These are phyloP conservation scores for Sebastes miniatus DNA, from an alignment of 2,797 vertebrate species.

Conservation along the genomic window DNA sequence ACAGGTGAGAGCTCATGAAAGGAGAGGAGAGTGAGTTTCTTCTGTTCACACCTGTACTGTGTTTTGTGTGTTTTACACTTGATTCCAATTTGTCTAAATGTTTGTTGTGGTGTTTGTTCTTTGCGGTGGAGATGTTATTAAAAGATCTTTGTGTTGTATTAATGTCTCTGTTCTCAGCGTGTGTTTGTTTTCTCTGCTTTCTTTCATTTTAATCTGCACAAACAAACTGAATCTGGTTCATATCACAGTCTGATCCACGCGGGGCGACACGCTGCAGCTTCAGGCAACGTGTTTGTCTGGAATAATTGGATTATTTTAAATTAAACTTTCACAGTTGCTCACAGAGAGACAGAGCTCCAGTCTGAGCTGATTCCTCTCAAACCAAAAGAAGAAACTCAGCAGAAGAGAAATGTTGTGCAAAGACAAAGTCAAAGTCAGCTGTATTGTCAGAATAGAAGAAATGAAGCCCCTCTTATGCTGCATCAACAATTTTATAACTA, in stretches of 20 bases:
- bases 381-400: background rate
- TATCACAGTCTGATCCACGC: background rate
- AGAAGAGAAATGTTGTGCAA: background rate
- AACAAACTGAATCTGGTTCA: slow-evolving; percentile 10
- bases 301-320: slow-evolving; percentile 47
- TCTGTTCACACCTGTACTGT: background rate
- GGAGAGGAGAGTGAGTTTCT: background rate
- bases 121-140: background rate
- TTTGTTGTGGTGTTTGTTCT: background rate
- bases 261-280: background rate
- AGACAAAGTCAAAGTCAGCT: background rate
- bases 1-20: background rate
- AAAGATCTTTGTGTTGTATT: background rate
- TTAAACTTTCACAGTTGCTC: background rate
- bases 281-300: background rate
- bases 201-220: background rate
- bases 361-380: background rate
- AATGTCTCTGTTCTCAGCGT: background rate
- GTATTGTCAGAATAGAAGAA: background rate
- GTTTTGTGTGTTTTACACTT: background rate
- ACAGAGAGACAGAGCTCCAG: background rate
- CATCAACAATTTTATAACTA: too few relatives aligned
- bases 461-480: too few relatives aligned
- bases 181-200: background rate
- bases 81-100: background rate